Conservation (phyloP, 2,113 vertebrate species). For the Apteryx mantelli region DNA sequence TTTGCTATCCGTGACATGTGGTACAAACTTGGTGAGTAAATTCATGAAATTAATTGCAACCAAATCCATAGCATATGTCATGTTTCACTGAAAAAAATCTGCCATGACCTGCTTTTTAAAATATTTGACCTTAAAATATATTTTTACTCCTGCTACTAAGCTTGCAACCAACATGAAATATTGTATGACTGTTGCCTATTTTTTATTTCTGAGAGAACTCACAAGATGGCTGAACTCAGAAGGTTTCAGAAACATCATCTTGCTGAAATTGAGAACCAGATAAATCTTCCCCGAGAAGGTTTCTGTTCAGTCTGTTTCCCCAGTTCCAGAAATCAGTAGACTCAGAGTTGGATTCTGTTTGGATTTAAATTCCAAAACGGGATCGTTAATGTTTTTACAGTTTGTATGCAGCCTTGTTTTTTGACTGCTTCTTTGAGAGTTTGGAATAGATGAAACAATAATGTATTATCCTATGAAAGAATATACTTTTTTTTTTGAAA, state of each 20-base stretch:
- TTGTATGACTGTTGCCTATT: not conserved
- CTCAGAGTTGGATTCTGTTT: not conserved
- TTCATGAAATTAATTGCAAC: not conserved
- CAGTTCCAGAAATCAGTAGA: not conserved
- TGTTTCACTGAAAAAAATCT: not conserved
- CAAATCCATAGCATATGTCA: not conserved
- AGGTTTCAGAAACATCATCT: not conserved
- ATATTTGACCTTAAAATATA: not conserved
- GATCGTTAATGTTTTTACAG: not conserved
- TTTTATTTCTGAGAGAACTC: not conserved
- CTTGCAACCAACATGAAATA: not conserved
- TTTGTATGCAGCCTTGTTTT: not conserved
- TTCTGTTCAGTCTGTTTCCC: not conserved
- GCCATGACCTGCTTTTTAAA: not conserved
- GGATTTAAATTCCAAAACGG: not conserved
- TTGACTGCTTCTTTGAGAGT: not conserved
- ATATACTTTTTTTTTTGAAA: not conserved
- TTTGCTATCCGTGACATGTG: slow-evolving; percentile 97
- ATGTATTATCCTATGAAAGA: not conserved
- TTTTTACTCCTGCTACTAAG: not conserved
- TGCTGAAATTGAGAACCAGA: not conserved
- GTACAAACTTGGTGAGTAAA: slow-evolving; percentile 93
- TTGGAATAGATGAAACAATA: not conserved
- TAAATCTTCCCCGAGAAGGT: not conserved
- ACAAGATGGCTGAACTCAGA: not conserved